Conservation (phyloP, 2,888 invertebrate species). For the Patella caerulea region DNA sequence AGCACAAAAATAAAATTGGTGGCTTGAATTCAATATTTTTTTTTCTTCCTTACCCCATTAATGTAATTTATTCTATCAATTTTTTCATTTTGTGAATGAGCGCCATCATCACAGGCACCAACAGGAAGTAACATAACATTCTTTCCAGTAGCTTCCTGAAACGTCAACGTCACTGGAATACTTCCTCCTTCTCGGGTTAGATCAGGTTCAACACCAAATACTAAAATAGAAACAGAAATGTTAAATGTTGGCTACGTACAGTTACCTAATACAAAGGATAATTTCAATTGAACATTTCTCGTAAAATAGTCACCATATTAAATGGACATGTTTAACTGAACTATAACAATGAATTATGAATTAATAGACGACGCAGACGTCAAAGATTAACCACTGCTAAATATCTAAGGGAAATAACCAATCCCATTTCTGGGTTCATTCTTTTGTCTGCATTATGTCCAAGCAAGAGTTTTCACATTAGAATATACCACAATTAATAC, state of each 20-base stretch:
- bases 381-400: too few relatives aligned
- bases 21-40: not conserved
- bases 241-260: not conserved
- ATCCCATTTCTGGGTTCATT: too few relatives aligned
- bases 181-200: constrained; percentile 97
- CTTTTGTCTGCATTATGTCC: too few relatives aligned
- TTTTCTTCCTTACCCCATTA: constrained; percentile 78
- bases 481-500: too few relatives aligned
- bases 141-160: constrained; percentile 88
- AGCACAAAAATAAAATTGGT: not conserved
- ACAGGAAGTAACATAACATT: constrained; percentile 95
- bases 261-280: not conserved
- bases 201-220: constrained; percentile 92
- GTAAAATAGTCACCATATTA: too few relatives aligned
- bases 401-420: too few relatives aligned
- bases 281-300: too few relatives aligned
- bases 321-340: too few relatives aligned
- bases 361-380: too few relatives aligned
- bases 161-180: constrained; percentile 94
- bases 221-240: constrained; percentile 67
- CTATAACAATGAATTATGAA: too few relatives aligned
- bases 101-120: constrained; percentile 96
- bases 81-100: constrained; percentile 99
- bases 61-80: constrained; percentile 93
- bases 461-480: too few relatives aligned